These are phyloP conservation scores for Mesocricetus auratus DNA, from an alignment of 2,113 vertebrate genomes.

Conservation along the genomic window DNA sequence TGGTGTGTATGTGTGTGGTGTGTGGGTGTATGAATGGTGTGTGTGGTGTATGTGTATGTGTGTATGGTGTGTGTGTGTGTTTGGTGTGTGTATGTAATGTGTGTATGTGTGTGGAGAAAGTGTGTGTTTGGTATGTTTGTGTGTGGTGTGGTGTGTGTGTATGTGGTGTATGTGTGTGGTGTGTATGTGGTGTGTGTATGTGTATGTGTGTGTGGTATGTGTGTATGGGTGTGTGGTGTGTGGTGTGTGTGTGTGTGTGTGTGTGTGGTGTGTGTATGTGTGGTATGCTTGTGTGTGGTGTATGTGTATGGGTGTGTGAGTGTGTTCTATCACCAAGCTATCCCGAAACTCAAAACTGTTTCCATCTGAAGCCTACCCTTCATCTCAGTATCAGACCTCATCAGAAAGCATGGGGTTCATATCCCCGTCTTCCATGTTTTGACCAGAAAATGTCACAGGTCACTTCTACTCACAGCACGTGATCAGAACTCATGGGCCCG, in stretches of 20 bases:
- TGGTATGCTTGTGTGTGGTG: neutral
- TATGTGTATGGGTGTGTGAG: neutral
- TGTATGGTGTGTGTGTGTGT: too few species aligned
- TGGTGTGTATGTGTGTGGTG: too few species aligned
- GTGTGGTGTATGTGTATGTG: neutral
- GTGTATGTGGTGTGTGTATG: neutral
- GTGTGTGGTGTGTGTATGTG: too few species aligned
- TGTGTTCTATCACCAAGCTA: neutral
- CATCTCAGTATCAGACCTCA: neutral
- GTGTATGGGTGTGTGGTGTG: neutral
- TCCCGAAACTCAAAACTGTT: neutral
- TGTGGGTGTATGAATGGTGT: neutral
- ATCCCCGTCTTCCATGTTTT: neutral
- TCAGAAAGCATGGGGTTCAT: neutral
- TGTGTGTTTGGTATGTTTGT: too few species aligned
- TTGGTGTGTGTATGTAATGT: neutral
- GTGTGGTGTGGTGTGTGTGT: neutral
- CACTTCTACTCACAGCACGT: neutral
- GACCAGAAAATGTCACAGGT: neutral
- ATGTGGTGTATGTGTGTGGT: too few species aligned
- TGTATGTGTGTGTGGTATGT: neutral
- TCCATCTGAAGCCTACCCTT: neutral
- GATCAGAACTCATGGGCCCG: neutral
- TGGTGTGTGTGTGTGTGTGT: too few species aligned
- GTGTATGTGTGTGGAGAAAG: neutral